Percentiles rank a stretch among this genome's conserved stretches.
phyloP scores from a whole-genome alignment of 2,113 vertebrate species.

The Mobula hypostoma region DNA sequence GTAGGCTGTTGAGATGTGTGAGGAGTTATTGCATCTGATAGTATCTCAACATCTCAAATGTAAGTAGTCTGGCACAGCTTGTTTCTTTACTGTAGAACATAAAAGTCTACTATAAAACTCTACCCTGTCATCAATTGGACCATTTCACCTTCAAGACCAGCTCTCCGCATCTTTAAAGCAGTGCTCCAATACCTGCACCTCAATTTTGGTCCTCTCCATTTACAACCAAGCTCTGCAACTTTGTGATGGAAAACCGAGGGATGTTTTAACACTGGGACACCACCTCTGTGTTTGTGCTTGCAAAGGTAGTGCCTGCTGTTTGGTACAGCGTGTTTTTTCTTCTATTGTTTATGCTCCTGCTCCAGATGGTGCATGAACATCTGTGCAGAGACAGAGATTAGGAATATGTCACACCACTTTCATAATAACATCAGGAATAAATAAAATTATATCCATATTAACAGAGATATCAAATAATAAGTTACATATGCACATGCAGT shows the following conservation, averaged over 20 bases:
- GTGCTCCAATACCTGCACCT: not conserved
- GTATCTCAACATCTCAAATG: no score
- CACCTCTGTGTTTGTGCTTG: not conserved
- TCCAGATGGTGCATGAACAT: constrained; percentile 29
- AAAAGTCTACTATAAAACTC: no score
- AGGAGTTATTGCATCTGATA: not conserved
- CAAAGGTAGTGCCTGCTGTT: not conserved
- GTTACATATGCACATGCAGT: not conserved
- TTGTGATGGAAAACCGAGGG: not conserved
- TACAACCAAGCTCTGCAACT: not conserved
- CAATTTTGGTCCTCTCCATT: not conserved
- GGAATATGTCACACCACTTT: not conserved
- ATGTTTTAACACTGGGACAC: not conserved
- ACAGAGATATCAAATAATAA: constrained; percentile 12
- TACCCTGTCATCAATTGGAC: not conserved
- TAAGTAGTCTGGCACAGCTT: not conserved
- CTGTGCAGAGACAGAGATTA: not conserved
- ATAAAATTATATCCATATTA: constrained; percentile 5
- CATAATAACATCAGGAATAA: constrained; percentile 24
- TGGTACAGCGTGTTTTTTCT: constrained; percentile 1
- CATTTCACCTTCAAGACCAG: not conserved
- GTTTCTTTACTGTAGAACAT: not conserved
- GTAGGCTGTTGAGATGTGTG: not conserved
- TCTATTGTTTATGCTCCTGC: constrained; percentile 8
- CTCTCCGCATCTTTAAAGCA: not conserved